phyloP scores from a whole-genome alignment of 2,113 vertebrate species.

The Coptodon rendalli region DNA sequence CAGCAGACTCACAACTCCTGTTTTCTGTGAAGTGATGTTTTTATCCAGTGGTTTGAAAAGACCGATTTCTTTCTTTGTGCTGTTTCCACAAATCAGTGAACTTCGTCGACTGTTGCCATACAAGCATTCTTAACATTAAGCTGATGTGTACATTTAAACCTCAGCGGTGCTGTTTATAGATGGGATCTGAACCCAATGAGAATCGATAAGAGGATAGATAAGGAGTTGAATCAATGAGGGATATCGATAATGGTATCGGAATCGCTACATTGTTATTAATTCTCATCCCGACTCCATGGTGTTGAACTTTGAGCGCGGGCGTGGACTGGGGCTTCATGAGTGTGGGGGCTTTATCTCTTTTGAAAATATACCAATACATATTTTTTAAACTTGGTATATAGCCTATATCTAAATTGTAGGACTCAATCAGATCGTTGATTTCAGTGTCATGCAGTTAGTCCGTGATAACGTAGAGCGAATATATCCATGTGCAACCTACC shows the following conservation, averaged over 20 bases:
- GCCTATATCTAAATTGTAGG: neutral
- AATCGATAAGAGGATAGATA: rapidly evolving
- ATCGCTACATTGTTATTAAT: neutral
- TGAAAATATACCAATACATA: neutral
- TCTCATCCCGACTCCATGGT: neutral
- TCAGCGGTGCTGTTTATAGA: neutral
- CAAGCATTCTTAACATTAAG: neutral
- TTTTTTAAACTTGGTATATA: neutral
- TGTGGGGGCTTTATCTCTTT: neutral
- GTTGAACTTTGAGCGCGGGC: neutral
- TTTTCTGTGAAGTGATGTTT: neutral
- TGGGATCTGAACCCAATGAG: neutral
- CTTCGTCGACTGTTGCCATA: rapidly evolving
- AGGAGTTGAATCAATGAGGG: neutral
- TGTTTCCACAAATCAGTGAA: neutral
- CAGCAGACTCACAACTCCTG: neutral
- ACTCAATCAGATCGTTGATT: neutral
- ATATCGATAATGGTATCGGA: neutral
- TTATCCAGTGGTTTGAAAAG: neutral
- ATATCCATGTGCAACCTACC: neutral
- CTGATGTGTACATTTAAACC: neutral
- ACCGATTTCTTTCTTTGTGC: neutral
- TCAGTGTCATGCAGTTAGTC: neutral
- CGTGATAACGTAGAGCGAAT: neutral
- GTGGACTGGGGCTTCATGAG: neutral